Evolutionary conservation across 2,888 invertebrate species (phyloP).

Genomic region (Deilephila elpenor): DNA sequence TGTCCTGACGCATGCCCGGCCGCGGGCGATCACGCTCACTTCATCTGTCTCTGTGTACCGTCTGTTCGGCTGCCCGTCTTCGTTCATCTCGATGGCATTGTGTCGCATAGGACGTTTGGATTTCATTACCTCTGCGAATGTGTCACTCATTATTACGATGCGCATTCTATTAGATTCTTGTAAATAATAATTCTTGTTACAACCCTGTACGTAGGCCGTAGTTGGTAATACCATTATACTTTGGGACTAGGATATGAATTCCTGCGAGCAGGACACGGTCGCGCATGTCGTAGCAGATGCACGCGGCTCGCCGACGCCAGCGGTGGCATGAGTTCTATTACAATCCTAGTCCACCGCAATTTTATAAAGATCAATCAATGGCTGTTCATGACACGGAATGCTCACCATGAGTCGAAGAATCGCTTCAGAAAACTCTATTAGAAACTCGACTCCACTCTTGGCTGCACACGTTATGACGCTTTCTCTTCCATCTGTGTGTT

Average conservation of each 20-base stretch:
- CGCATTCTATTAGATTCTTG: conserved; percentile 83
- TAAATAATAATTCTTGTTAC: conserved; percentile 67
- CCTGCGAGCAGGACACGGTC: conserved; percentile 61
- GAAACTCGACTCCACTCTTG: conserved; percentile 82
- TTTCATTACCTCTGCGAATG: conserved; percentile 78
- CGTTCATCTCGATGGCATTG: conserved; percentile 80
- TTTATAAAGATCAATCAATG: conserved; percentile 68
- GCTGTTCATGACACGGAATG: conserved; percentile 83
- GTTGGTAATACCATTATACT: conserved; percentile 58
- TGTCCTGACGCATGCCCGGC: conserved; percentile 84
- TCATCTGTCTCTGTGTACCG: conserved; percentile 83
- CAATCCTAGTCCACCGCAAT: conserved; percentile 64
- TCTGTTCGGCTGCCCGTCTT: conserved; percentile 79
- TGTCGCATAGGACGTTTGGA: conserved; percentile 77
- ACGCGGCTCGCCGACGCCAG: conserved; percentile 55
- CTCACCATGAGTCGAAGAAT: conserved; percentile 74
- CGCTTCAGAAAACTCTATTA: conserved; percentile 81
- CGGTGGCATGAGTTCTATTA: conserved; percentile 64
- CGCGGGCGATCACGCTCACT: conserved; percentile 84
- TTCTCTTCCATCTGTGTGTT: conserved; percentile 83
- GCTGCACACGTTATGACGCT: conserved; percentile 82
- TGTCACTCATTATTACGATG: conserved; percentile 80
- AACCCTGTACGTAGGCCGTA: conserved; percentile 71
- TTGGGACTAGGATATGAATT: conserved; percentile 60
- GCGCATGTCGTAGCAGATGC: conserved; percentile 62